Base-by-base conservation (phyloP, 2,113 vertebrate species). In the Cacatua alba region DNA sequence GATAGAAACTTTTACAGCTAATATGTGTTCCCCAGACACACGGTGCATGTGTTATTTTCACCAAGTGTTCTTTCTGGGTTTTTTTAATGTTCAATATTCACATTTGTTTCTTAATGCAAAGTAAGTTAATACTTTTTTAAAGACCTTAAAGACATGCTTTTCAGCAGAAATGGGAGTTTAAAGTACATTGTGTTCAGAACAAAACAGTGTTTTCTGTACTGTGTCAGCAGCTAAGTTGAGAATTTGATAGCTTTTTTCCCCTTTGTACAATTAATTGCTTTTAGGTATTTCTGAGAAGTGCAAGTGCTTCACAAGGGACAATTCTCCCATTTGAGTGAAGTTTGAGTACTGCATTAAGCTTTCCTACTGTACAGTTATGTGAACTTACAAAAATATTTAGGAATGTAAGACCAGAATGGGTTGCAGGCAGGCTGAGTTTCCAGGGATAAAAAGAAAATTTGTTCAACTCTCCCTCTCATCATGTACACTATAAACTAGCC, bases 191-290 rank as follows among this genome's bases (percentile, higher is more conserved):
- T 93, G 49, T 77, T 95, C 57, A 70, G 90, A 90, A 97, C 80
- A 95, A 94, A 95, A 63, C 68, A 77, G 18, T 95, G 79, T 79
- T 94, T 94, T 93, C 76, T 88, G 48, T 71, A 70, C 68, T 75
- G 8, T 90, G 95, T 89, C 94, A 84, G 76, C 75, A 93, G 55
- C 68, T 92, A 94, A 89, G 53, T 65, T 93, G 83, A 82, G 80
- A 84, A 69, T 93, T 93, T 90, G 65, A 82, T 97, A 86, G 68
- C 43, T 88, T 96, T 94, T 97, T 91, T 31, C 57, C 35, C 35
- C 49, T 94, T 94, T 87, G 48, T 90, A 33, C 67, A 35, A 59
- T 79, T 86, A 95, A 95, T 93, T 92, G 68, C 71, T 92, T 91
- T 87, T 90, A 88, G 77, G 35, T 95, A 81, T 92, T 90, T 91